phyloP scores from a whole-genome alignment of 1,140 invertebrate genomes.

The Helicoverpa armigera region DNA sequence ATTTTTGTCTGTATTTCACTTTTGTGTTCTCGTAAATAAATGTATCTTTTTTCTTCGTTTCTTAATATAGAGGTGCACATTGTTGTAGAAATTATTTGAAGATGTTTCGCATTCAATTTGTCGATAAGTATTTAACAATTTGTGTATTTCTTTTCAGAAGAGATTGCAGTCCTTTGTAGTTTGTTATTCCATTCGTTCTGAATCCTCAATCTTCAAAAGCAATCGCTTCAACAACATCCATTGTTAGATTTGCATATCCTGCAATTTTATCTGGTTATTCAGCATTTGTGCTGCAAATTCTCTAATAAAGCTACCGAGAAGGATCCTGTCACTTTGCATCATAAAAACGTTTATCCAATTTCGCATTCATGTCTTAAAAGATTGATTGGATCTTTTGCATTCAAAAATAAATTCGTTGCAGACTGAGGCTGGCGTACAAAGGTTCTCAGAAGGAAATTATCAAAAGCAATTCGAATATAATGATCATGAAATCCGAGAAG shows the following conservation, averaged over 20 bases:
- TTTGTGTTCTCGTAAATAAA: too few species aligned
- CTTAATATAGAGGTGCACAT: neutral
- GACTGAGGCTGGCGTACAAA: neutral
- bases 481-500: neutral
- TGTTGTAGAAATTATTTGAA: constrained; percentile 10
- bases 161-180: neutral
- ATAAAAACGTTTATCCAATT: constrained; percentile 18
- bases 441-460: neutral
- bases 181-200: neutral
- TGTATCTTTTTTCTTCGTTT: too few species aligned
- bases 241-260: constrained; percentile 18
- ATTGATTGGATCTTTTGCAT: neutral
- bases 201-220: neutral
- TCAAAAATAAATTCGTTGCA: constrained; percentile 6
- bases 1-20: too few species aligned
- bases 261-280: neutral
- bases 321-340: constrained; percentile 5
- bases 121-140: neutral
- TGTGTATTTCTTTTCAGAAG: neutral
- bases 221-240: neutral
- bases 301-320: neutral
- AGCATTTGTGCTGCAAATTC: neutral
- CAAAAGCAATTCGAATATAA: neutral
- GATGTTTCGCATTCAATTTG: neutral
- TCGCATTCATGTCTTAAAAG: constrained; percentile 13